phyloP scores from a whole-genome alignment of 2,888 invertebrate genomes.

The Cheilosia urbana region DNA sequence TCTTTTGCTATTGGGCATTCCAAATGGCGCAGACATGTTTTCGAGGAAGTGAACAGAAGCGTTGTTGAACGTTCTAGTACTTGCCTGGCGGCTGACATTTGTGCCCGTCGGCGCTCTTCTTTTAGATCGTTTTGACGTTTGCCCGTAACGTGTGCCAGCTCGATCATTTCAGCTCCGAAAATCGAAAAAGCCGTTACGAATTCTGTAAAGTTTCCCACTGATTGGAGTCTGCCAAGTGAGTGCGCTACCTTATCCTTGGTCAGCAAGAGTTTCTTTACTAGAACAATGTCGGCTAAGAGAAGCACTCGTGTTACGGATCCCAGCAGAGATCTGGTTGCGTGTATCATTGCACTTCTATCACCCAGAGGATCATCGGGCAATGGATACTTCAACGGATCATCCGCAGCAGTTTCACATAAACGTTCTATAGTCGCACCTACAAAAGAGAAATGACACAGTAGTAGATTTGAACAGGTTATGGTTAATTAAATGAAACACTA shows the following conservation, averaged over 20 bases:
- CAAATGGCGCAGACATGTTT: constrained; percentile 97
- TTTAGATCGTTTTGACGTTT: constrained; percentile 92
- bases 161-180: constrained; percentile 99
- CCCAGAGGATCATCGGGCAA: constrained; percentile 88
- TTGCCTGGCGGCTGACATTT: constrained; percentile 97
- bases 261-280: constrained; percentile 96
- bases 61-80: constrained; percentile 98
- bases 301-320: constrained; percentile 98
- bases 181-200: constrained; percentile 99
- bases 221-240: constrained; percentile 92
- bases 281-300: constrained; percentile 97
- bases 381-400: constrained; percentile 85
- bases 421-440: constrained; percentile 96
- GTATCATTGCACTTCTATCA: constrained; percentile 90
- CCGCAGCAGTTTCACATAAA: constrained; percentile 89
- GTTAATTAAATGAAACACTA: constrained; percentile 83
- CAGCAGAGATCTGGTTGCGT: constrained; percentile 96
- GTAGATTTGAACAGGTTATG: neutral
- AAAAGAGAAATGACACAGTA: constrained; percentile 77
- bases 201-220: constrained; percentile 96
- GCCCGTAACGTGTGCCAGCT: constrained; percentile 96
- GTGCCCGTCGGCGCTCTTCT: constrained; percentile 96
- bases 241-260: constrained; percentile 98
- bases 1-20: constrained; percentile 96
- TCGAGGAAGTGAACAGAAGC: constrained; percentile 98